A percentile compares a stretch with the other conserved stretches of the same genome.
These are phyloP conservation scores for Villa cingulata DNA, from an alignment of 2,888 invertebrate genomes.

Conservation along the genomic window DNA sequence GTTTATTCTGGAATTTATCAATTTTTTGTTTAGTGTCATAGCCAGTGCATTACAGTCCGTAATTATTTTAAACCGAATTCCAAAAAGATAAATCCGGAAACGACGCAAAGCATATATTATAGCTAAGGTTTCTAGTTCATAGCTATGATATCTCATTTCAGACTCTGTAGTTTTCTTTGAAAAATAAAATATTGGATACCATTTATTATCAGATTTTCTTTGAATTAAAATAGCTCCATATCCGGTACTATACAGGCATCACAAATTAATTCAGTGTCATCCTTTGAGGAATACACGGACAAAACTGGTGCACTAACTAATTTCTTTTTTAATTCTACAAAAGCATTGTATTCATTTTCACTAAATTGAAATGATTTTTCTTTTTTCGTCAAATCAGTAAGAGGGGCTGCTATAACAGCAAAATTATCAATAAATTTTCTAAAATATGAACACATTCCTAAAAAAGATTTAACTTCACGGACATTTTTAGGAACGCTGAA, in stretches of 20 bases:
- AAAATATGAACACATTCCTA: neutral
- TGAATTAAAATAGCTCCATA: too few species aligned
- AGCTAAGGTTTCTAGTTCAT: neutral
- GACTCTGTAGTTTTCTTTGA: too few species aligned
- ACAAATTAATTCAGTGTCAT: too few species aligned
- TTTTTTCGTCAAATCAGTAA: neutral
- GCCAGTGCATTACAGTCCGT: neutral
- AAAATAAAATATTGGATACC: neutral
- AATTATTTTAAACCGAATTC: neutral
- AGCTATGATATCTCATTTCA: too few species aligned
- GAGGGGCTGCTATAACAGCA: constrained; percentile 4
- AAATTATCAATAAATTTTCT: constrained; percentile 1
- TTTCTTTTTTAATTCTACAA: neutral
- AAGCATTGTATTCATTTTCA: neutral
- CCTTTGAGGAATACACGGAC: too few species aligned
- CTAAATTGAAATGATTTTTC: neutral
- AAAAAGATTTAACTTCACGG: neutral
- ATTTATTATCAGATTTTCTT: neutral
- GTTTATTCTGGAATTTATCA: neutral
- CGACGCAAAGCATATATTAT: neutral
- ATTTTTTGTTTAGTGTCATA: neutral
- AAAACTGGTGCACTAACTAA: neutral
- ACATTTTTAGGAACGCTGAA: too few species aligned
- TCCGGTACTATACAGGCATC: too few species aligned
- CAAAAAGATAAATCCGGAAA: neutral